Conservation (phyloP, 2,113 vertebrate species). For the Xenopus laevis region DNA sequence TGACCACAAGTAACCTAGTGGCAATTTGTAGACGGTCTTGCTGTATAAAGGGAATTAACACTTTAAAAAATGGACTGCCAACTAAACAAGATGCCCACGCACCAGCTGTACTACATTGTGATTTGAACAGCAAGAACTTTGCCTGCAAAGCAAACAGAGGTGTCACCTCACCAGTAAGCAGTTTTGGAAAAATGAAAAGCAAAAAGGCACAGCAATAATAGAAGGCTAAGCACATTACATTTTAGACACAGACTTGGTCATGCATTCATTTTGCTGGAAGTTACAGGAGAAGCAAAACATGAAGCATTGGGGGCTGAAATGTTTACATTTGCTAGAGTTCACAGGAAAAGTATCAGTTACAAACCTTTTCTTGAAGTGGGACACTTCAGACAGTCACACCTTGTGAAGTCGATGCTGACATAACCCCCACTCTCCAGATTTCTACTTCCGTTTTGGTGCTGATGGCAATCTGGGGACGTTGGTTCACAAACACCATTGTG, state of each 20-base stretch:
- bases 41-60: neutral
- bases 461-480: constrained; percentile 54
- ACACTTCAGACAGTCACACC: constrained; percentile 76
- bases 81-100: constrained; percentile 20
- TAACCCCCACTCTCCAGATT: constrained; percentile 71
- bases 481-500: constrained; percentile 63
- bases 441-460: constrained; percentile 69
- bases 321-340: too few relatives aligned
- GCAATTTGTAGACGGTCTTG: too few relatives aligned
- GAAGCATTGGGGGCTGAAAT: too few relatives aligned
- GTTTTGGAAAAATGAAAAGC: neutral
- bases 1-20: too few relatives aligned
- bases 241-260: too few relatives aligned
- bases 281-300: too few relatives aligned
- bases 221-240: too few relatives aligned
- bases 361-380: constrained; percentile 76
- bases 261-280: too few relatives aligned
- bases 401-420: constrained; percentile 88
- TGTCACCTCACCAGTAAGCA: constrained; percentile 5
- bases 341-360: constrained; percentile 44
- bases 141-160: neutral
- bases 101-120: constrained; percentile 27
- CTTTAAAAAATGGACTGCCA: neutral
- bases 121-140: neutral
- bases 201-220: too few relatives aligned